Base-by-base conservation (phyloP, 30 jellyfish, hydroid and myxozoan genomes). In the Sanderia malayensis region DNA sequence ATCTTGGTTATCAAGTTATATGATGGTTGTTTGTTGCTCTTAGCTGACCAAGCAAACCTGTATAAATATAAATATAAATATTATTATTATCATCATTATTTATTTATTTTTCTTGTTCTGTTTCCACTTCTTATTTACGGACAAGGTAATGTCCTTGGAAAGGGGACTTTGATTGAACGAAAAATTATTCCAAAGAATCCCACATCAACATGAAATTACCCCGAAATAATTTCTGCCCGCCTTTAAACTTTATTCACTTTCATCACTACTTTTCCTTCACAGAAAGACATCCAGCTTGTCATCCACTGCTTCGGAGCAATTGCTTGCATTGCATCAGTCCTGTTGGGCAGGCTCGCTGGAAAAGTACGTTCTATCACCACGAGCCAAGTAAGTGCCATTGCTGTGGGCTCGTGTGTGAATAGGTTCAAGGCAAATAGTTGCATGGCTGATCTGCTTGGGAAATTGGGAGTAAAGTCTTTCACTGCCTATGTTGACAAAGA, bases 261-360 rank as follows among this genome's bases (percentile, higher is more conserved):
- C 7, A 9, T 17, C 32, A 4, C 55, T 6, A 6, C 55, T 6
- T 15, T 41, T 41, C 31, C 17, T n/a, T 17, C 13, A 28, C 74
- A 79, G 91, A 79, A 66, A 67, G 83, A 79, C 55, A 53, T 79
- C 58, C 76, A 79, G 44, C 24, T 79, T 9, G 49, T 79, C 0
- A 44, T 55, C 20, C 91, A 79, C 31, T 79, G 91, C 58, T 55
- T 79, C 26, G 69, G 73, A 3, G 64, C 91, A 3, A 65, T 79
- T 10, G 83, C 74, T 24, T 52, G 20, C 25, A 31, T 49, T 1
- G 76, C 68, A 2, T 26, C 76, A 0, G 46, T 79, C 23, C 58
- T 79, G 0, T 34, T 49, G 0, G 91, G 91, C 0, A 49, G 58
- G n/a, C 67, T 79, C n/a, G 68, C 65, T 26, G 91, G 91, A 21